Evolutionary conservation across 2,113 vertebrate genomes (phyloP).

Genomic region (Xenopus tropicalis): DNA sequence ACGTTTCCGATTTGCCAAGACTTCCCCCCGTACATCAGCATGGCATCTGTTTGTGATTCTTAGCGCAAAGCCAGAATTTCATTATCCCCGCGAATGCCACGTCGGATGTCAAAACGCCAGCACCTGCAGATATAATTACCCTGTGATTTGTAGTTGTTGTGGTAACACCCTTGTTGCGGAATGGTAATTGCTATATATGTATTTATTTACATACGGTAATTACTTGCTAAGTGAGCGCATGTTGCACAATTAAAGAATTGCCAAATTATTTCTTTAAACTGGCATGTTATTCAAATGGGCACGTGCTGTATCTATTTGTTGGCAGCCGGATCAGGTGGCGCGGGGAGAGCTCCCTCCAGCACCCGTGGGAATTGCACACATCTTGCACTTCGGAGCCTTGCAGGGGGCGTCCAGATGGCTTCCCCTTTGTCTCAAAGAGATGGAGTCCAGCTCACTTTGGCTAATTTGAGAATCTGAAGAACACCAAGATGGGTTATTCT

Average conservation of each 20-base stretch:
- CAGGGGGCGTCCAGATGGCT: constrained; percentile 18
- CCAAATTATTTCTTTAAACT: constrained; percentile 43
- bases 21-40: no score
- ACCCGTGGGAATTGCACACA: constrained; percentile 7
- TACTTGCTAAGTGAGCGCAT: constrained; percentile 36
- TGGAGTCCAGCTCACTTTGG: neutral
- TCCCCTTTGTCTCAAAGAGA: no score
- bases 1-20: neutral
- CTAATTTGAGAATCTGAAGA: neutral
- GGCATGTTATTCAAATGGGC: constrained; percentile 42
- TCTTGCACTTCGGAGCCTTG: neutral
- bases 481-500: no score
- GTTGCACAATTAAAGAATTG: constrained; percentile 28
- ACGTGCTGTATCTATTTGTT: constrained; percentile 12
- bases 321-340: constrained; percentile 32
- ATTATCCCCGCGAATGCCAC: constrained; percentile 29
- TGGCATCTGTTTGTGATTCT: neutral
- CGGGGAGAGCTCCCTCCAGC: neutral
- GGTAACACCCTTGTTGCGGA: constrained; percentile 38
- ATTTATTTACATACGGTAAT: constrained; percentile 44
- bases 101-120: constrained; percentile 29
- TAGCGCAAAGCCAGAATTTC: constrained; percentile 37
- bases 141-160: constrained; percentile 33
- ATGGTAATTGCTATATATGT: constrained; percentile 37
- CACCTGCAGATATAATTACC: constrained; percentile 39